phyloP scores from a whole-genome alignment of 2,888 invertebrate genomes.

The Bruchidius siliquastri region DNA sequence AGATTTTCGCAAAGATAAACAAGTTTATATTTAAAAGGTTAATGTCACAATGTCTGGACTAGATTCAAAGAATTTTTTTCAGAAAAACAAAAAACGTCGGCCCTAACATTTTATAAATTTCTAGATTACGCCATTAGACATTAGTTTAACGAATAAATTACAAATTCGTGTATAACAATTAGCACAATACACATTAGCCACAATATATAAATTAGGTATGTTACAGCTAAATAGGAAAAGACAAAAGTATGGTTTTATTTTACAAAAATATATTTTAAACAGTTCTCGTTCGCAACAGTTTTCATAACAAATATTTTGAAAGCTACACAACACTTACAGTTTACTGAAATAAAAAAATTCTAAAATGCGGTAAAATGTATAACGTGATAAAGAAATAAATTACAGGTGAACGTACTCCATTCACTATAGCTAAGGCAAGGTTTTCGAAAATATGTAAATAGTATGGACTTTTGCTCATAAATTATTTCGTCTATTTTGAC shows the following conservation, averaged over 20 bases:
- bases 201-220: conserved; percentile 21
- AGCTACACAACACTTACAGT: neutral
- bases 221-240: conserved; percentile 13
- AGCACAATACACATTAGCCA: conserved; percentile 18
- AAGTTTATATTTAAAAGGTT: conserved; percentile 20
- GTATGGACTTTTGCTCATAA: neutral
- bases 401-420: neutral
- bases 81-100: conserved; percentile 8
- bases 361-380: neutral
- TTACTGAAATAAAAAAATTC: neutral
- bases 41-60: conserved; percentile 29
- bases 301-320: conserved; percentile 8
- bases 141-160: conserved; percentile 12
- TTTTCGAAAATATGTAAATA: neutral
- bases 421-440: neutral
- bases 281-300: conserved; percentile 19
- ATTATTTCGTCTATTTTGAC: neutral
- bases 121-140: neutral
- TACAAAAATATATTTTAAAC: conserved; percentile 23
- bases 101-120: conserved; percentile 1
- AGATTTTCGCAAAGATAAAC: conserved; percentile 7
- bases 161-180: conserved; percentile 17
- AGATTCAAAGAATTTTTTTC: conserved; percentile 23
- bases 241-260: conserved; percentile 19
- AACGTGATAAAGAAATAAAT: neutral